Conservation (phyloP, 2,113 vertebrate genomes). For the Equus przewalskii region DNA sequence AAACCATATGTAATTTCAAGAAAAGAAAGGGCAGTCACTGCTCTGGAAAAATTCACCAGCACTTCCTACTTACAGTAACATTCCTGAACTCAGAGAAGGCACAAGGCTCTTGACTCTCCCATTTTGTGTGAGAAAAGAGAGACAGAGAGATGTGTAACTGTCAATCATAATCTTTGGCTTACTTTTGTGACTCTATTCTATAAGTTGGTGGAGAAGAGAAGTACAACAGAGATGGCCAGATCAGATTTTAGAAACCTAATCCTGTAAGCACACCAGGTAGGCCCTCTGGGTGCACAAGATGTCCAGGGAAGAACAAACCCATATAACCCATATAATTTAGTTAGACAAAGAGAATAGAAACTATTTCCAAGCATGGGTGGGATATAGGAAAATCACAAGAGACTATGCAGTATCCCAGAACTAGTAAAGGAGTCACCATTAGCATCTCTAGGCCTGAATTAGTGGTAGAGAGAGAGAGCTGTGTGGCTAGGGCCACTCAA, state of each 20-base stretch:
- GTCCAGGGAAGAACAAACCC: background rate
- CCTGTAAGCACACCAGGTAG: background rate
- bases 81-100: background rate
- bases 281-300: background rate
- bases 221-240: background rate
- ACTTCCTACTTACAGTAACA: background rate
- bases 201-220: background rate
- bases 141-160: background rate
- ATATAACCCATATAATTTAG: background rate
- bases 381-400: background rate
- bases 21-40: background rate
- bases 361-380: background rate
- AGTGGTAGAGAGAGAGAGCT: background rate
- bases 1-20: background rate
- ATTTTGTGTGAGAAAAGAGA: background rate
- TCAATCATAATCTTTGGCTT: background rate
- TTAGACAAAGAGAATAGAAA: background rate
- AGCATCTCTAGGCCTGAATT: background rate
- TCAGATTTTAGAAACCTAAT: background rate
- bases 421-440: background rate
- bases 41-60: background rate
- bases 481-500: background rate
- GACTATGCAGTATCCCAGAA: background rate
- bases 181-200: background rate
- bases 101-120: background rate